phyloP scores from a whole-genome alignment of 2,888 invertebrate species.

The Callyntrura sp. region DNA sequence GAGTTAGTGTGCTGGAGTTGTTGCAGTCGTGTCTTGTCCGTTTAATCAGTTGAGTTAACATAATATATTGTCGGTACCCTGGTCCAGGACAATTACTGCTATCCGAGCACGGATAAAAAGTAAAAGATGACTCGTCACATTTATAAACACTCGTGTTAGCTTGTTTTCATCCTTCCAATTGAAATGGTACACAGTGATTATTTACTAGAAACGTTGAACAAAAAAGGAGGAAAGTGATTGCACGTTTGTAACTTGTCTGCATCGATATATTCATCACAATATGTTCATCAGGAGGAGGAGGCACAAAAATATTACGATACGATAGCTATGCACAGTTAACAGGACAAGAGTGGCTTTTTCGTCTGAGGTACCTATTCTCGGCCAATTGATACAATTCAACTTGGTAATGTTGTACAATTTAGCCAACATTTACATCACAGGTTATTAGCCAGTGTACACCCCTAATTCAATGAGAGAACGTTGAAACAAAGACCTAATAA shows the following conservation, averaged over 20 bases:
- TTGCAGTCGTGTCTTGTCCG: constrained; percentile 12
- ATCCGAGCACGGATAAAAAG: constrained; percentile 6
- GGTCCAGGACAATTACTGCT: constrained; percentile 23
- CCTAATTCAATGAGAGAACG: too few relatives aligned
- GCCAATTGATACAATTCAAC: too few relatives aligned
- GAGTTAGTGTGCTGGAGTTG: background rate
- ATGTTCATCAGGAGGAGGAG: too few relatives aligned
- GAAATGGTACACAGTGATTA: background rate
- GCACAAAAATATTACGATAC: too few relatives aligned
- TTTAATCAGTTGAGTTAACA: constrained; percentile 27
- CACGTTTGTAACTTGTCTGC: constrained; percentile 5
- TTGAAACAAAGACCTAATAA: background rate
- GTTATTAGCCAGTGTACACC: too few relatives aligned
- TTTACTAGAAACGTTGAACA: constrained; percentile 18
- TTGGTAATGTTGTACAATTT: too few relatives aligned
- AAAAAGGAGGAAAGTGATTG: constrained; percentile 1
- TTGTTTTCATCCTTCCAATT: background rate
- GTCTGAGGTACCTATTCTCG: too few relatives aligned
- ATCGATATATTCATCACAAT: background rate
- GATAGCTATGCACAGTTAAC: too few relatives aligned
- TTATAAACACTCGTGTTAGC: constrained; percentile 11
- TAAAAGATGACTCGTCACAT: constrained; percentile 39
- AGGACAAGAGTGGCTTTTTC: too few relatives aligned
- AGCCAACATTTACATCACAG: too few relatives aligned
- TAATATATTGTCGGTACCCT: constrained; percentile 40